Conservation (phyloP, 2,888 invertebrate species). For the Cabera pusaria region DNA sequence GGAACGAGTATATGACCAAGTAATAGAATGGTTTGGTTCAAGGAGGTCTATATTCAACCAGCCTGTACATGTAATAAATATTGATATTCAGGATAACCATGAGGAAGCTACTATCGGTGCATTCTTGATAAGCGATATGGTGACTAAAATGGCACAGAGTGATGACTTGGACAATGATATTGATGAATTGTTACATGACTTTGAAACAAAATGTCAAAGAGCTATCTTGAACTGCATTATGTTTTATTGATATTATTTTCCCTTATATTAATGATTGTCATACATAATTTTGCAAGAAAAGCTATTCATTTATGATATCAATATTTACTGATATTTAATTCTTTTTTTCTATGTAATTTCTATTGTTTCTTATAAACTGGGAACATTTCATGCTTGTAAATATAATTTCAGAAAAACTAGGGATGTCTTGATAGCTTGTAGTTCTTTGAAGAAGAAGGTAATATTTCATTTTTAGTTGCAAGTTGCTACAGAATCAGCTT, state of each 20-base stretch:
- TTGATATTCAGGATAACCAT: conserved; percentile 99
- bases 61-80: conserved; percentile 97
- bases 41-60: conserved; percentile 91
- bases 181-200: conserved; percentile 96
- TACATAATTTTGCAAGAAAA: background rate
- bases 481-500: too few relatives aligned
- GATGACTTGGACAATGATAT: conserved; percentile 98
- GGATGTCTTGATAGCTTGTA: too few relatives aligned
- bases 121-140: conserved; percentile 98
- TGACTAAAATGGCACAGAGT: conserved; percentile 93
- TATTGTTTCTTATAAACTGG: too few relatives aligned
- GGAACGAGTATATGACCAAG: conserved; percentile 99
- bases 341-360: too few relatives aligned
- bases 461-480: too few relatives aligned
- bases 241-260: conserved; percentile 88
- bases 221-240: conserved; percentile 96
- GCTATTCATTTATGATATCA: background rate
- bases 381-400: too few relatives aligned
- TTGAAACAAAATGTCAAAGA: conserved; percentile 94
- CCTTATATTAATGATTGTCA: background rate
- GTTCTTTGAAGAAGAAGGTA: too few relatives aligned
- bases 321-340: too few relatives aligned
- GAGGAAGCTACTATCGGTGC: conserved; percentile 99
- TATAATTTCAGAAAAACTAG: too few relatives aligned
- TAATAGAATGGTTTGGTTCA: conserved; percentile 95